Base-by-base conservation (phyloP, 2,797 vertebrate species). In the Malurus splendens region DNA sequence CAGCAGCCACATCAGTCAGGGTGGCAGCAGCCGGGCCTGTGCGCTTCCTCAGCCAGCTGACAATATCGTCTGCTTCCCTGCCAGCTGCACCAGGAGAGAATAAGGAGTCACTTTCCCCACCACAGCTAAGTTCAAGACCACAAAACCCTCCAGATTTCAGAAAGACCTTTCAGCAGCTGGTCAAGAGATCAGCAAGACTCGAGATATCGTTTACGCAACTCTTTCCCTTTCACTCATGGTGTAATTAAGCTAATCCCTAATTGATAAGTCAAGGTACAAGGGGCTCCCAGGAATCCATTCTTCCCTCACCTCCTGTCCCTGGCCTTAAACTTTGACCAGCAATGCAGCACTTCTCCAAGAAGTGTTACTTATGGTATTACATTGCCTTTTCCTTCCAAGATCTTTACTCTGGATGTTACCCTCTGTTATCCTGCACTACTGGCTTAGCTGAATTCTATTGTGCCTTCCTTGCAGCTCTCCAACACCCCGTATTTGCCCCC, bases 31-130 rank as follows among this genome's bases (percentile, higher is more conserved):
- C 97, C 0, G 99, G 99, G 24, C 99, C 99, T 0, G 99, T 99
- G 91, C 99, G 98, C 84, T 99, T 99, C 97, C 98, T 99, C 95
- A 99, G 94, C 99, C 99, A 99, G 96, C 81, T 98, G 84, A 99
- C 96, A 0, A 99, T 98, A 87, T 99, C 99, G 0, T 98, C 98
- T 0, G 99, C 98, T 71, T 99, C 98, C 80, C 99, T 98, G 90
- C 99, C 99, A 94, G 99, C 99, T 99, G 84, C 45, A 48, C 24
- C 45, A 10, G 67, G 61, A 60, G 61, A 20, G 3, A 67, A 55
- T 16, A 50, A 14, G 10, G 0, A 51, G 38, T 70, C 54, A 36
- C 54, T 16, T 24, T 7, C 19, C 32, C 7, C 27, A 14, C 23
- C 1, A 0, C n/a, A 28, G 1, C 7, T 11, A 17, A 19, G 22